A percentile compares a stretch with the other conserved stretches of the same genome.
Conservation (phyloP, 2,113 vertebrate species). For the Syngnathus scovelli region DNA sequence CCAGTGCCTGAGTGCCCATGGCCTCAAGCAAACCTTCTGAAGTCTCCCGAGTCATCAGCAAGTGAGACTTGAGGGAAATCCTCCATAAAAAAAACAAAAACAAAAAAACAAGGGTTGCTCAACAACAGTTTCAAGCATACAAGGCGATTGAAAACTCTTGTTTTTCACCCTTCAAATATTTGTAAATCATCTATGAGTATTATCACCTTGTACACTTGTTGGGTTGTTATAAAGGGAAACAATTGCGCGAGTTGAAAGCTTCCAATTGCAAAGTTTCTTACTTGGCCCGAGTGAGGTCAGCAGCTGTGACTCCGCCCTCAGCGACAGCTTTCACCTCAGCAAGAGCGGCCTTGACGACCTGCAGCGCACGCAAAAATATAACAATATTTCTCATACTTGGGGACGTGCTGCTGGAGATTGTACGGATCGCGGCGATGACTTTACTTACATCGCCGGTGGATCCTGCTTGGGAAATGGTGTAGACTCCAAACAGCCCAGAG, state of each 20-base stretch:
- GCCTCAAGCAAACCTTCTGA: constrained; percentile 79
- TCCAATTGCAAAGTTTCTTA: constrained; percentile 63
- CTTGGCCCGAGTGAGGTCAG: constrained; percentile 84
- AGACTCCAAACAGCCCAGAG: constrained; percentile 92
- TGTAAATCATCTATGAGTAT: too few relatives aligned
- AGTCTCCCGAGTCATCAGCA: constrained; percentile 85
- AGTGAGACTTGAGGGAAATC: constrained; percentile 80
- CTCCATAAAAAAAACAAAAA: constrained; percentile 58
- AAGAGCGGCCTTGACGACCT: constrained; percentile 88
- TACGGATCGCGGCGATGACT: background rate
- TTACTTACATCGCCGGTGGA: constrained; percentile 78
- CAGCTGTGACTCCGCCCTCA: constrained; percentile 77
- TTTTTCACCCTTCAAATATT: background rate
- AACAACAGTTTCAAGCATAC: background rate
- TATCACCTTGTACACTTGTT: background rate
- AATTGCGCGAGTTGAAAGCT: background rate
- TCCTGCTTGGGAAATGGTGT: constrained; percentile 78
- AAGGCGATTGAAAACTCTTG: background rate
- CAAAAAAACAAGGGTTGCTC: background rate
- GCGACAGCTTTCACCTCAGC: constrained; percentile 80
- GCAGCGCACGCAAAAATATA: background rate
- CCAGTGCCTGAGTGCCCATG: constrained; percentile 80
- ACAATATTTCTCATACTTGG: background rate
- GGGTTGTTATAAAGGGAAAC: background rate
- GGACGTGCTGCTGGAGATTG: constrained; percentile 73